These are phyloP conservation scores for Drosophila ustulata DNA, from an alignment of 2,888 invertebrate genomes.

Conservation along the genomic window DNA sequence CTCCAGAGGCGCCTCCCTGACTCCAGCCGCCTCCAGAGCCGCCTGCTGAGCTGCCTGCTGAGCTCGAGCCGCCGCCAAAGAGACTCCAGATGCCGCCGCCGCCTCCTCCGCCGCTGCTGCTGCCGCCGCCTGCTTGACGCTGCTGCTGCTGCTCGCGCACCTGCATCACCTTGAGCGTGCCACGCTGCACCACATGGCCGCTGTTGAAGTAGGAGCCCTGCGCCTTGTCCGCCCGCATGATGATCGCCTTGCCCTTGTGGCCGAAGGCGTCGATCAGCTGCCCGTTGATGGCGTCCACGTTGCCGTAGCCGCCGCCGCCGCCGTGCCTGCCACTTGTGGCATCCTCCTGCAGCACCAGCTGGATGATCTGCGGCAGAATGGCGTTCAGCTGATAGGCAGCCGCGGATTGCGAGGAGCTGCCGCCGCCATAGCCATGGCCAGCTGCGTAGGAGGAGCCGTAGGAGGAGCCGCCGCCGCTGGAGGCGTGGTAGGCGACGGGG, in stretches of 20 bases:
- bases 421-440: conserved; percentile 53
- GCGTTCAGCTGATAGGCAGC: conserved; percentile 47
- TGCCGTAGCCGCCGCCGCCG: conserved; percentile 47
- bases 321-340: conserved; percentile 40
- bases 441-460: conserved; percentile 51
- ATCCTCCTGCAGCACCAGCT: conserved; percentile 74
- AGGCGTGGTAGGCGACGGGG: conserved; percentile 50
- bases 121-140: conserved; percentile 20
- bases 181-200: conserved; percentile 79
- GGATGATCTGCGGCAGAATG: conserved; percentile 79
- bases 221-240: conserved; percentile 66
- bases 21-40: conserved; percentile 53
- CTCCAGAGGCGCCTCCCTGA: conserved; percentile 6
- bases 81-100: conserved; percentile 1
- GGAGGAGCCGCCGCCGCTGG: conserved; percentile 35
- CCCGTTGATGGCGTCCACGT: conserved; percentile 57
- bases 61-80: conserved; percentile 20
- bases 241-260: conserved; percentile 64
- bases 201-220: conserved; percentile 69
- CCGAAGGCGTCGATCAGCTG: conserved; percentile 75
- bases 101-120: conserved; percentile 6
- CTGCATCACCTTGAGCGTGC: conserved; percentile 72
- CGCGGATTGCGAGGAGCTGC: conserved; percentile 18
- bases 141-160: conserved; percentile 64
- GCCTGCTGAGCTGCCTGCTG: conserved; percentile 13